Evolutionary conservation across 2,113 vertebrate genomes (phyloP).

Genomic region (Rhinichthys klamathensis): DNA sequence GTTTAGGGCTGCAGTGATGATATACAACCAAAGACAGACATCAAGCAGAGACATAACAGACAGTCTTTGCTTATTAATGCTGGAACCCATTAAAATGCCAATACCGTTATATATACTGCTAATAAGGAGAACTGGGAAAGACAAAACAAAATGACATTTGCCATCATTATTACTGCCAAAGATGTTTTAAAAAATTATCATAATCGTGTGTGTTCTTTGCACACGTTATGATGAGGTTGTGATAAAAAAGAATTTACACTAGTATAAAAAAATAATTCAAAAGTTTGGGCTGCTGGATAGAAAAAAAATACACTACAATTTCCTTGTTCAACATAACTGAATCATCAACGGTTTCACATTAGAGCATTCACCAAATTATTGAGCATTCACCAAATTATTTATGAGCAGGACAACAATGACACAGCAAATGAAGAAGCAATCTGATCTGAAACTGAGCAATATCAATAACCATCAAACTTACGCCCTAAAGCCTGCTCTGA

Average conservation of each 20-base stretch:
- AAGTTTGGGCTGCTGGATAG: neutral
- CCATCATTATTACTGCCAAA: neutral
- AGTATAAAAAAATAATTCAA: neutral
- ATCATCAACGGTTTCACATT: neutral
- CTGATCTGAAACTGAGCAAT: neutral
- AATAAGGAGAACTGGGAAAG: conserved; percentile 17
- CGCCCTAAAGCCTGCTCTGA: too few species aligned
- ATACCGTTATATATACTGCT: conserved; percentile 31
- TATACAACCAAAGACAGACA: neutral
- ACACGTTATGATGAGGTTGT: neutral
- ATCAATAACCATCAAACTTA: too few species aligned
- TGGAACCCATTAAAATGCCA: conserved; percentile 39
- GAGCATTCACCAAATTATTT: neutral
- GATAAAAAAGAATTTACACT: neutral
- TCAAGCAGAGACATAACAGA: conserved; percentile 26
- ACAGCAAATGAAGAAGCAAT: neutral
- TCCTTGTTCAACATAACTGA: neutral
- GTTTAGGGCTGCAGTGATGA: conserved; percentile 1
- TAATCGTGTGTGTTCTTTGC: neutral
- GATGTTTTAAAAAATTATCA: neutral
- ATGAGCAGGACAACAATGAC: neutral
- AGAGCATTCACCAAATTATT: neutral
- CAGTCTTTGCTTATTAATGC: neutral
- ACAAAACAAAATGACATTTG: neutral
- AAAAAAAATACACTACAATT: neutral